These are phyloP conservation scores for Nannoperca australis DNA, from an alignment of 2,797 vertebrate genomes.

Conservation along the genomic window DNA sequence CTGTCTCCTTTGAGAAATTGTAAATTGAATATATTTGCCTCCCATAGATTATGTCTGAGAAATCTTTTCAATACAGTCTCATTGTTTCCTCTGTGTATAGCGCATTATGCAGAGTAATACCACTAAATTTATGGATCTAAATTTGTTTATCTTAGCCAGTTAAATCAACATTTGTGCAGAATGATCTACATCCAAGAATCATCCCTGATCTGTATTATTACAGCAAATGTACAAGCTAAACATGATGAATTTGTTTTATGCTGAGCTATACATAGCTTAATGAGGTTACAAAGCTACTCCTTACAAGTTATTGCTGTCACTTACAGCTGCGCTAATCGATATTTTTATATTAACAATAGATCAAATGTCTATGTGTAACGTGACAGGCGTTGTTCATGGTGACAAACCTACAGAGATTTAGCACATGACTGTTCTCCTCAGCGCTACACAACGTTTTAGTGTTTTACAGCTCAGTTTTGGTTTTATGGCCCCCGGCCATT, in stretches of 20 bases:
- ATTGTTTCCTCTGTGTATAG: constrained; percentile 27
- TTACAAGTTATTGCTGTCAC: background rate
- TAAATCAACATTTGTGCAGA: constrained; percentile 19
- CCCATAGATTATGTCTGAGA: constrained; percentile 33
- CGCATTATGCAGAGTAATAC: constrained; percentile 18
- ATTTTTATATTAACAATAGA: background rate
- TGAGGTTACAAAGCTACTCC: background rate
- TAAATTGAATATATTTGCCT: constrained; percentile 49
- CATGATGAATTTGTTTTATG: constrained; percentile 9
- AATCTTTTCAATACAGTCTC: constrained; percentile 26
- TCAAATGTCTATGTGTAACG: background rate
- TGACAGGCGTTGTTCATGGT: background rate
- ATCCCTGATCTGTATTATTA: constrained; percentile 10
- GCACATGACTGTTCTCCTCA: background rate
- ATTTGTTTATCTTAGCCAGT: constrained; percentile 13
- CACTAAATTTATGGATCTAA: constrained; percentile 8
- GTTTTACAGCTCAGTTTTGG: too few relatives aligned
- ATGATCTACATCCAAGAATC: background rate
- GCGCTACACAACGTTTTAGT: background rate
- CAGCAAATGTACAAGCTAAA: constrained; percentile 9
- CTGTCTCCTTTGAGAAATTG: constrained; percentile 49
- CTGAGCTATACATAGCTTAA: background rate
- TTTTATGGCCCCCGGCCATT: too few relatives aligned
- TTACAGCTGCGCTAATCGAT: background rate
- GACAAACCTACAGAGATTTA: background rate